Evolutionary conservation across 1,140 invertebrate genomes (phyloP), one percentile per base, ranked within the genome.

Genomic region (Trigoniulus corallinus): DNA sequence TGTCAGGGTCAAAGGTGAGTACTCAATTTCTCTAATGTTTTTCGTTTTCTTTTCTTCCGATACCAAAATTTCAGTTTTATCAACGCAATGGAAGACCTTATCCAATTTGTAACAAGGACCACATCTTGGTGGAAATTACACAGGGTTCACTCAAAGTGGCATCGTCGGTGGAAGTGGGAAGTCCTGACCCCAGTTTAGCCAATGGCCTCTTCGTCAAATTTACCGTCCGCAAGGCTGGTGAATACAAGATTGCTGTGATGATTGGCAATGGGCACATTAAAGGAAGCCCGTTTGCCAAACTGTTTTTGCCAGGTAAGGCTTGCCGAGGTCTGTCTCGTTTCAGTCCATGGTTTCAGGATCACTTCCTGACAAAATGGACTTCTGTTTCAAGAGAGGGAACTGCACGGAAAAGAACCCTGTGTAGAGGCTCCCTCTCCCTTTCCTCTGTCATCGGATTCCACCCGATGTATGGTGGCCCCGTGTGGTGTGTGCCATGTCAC

Each of bases 1-100:
- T 12, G 18, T 13, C 29, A 34, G 7, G 15, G 7, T 34, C 29
- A 34, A 34, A 34, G 29, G 7, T 34, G 7, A 7, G 15, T 7
- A 34, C 7, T 34, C 29, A 7, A 34, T 34, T 7, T 7, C 29
- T 7, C 7, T 34, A 15, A 34, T 34, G 15, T 34, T 34, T 34
- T 34, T 34, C 7, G 29, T 34, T 34, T 7, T 7, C 15, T 34
- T 34, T 7, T 7, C 15, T 34, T 7, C 7, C 29, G 7, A 34
- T 34, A 7, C 7, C 29, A 34, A 15, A 7, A 34, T 34, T 34
- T 34, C 71, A 87, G 74, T 91, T 91, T 69, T 91, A 79, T 70
- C 86, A 91, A 69, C 80, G 87, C 58, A 91, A 91, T 62, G 85
- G 87, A 22, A 82, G 88, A 61, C 83, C 87, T 51, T 93, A 92